Base-by-base conservation (phyloP, 2,113 vertebrate species). In the Dryoscopus gambensis region DNA sequence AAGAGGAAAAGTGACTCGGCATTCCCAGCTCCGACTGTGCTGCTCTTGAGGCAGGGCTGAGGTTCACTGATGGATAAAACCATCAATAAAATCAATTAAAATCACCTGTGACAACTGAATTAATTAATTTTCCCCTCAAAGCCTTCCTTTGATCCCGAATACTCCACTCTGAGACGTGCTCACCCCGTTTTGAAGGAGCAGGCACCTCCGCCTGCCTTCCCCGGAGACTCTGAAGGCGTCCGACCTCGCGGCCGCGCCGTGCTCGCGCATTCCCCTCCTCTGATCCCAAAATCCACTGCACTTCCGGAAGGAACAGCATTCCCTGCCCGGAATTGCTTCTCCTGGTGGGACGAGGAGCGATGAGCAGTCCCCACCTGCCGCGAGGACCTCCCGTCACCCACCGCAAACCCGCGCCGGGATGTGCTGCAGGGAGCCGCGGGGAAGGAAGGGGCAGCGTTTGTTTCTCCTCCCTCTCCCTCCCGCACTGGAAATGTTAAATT, bases 401-500 rank as follows among this genome's bases (percentile, higher is more conserved):
- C 47, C 57, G 5, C 44, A 27, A 49, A 13, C 8, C 7, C 55
- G 2, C 4, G 31, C 20, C 65, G 2, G 31, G 84, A 3, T 14
- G 9, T 4, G 14, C 94, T 73, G 50, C 3, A 28, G 94, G 89
- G 59, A 84, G 70, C 57, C 71, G 83, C 11, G 46, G 37, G 94
- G 70, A 95, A 84, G 76, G 96, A 87, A 88, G 73, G 76, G 87
- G 67, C 68, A 59, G 28, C 68, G 62, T 94, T 94, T 97, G 97
- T 98, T 98, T 98, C 98, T 97, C 97, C 97, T 97, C 94, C 97
- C 93, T 95, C 90, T 95, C 95, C 97, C 97, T 97, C 92, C 93
- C 27, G 49, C 95, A 40, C 96, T 96, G 96, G 95, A 97, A 97
- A 98, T 97, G 97, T 98, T 96, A 95, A 96, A 94, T 96, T 93